Evolutionary conservation across 2,113 vertebrate genomes (phyloP).

Genomic region (Psilopogon haemacephalus): DNA sequence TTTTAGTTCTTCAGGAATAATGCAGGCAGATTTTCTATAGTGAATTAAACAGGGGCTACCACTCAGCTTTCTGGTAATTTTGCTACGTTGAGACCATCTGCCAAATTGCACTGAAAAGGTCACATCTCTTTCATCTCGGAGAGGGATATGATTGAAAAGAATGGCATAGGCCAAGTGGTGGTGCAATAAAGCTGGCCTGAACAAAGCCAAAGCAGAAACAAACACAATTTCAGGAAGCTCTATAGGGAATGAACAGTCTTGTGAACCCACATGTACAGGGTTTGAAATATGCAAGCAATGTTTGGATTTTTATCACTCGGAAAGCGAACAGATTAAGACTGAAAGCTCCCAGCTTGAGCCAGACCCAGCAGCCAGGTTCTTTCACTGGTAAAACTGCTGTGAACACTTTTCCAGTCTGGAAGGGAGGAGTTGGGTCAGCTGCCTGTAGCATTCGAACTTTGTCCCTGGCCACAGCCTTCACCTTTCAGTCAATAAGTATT

Average conservation of each 20-base stretch:
- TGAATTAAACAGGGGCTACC: background rate
- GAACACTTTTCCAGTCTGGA: background rate
- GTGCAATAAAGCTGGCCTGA: background rate
- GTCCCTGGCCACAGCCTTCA: background rate
- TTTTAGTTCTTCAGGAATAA: background rate
- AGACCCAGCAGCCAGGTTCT: background rate
- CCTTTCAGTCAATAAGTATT: background rate
- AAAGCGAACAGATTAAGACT: background rate
- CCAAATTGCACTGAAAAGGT: background rate
- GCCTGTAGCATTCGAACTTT: background rate
- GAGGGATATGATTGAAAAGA: background rate
- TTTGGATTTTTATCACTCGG: background rate
- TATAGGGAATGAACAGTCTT: accelerated
- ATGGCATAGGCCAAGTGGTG: background rate
- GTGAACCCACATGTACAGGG: accelerated
- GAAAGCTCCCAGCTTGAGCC: background rate
- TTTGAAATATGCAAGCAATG: background rate
- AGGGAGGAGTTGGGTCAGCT: background rate
- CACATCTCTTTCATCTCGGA: background rate
- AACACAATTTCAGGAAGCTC: background rate
- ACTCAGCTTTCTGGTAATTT: background rate
- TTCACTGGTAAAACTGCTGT: background rate
- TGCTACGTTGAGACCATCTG: background rate
- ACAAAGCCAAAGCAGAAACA: background rate
- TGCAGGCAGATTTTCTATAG: background rate